These are phyloP conservation scores for Herpetotheres cachinnans DNA, from an alignment of 2,113 vertebrate species.

Conservation along the genomic window DNA sequence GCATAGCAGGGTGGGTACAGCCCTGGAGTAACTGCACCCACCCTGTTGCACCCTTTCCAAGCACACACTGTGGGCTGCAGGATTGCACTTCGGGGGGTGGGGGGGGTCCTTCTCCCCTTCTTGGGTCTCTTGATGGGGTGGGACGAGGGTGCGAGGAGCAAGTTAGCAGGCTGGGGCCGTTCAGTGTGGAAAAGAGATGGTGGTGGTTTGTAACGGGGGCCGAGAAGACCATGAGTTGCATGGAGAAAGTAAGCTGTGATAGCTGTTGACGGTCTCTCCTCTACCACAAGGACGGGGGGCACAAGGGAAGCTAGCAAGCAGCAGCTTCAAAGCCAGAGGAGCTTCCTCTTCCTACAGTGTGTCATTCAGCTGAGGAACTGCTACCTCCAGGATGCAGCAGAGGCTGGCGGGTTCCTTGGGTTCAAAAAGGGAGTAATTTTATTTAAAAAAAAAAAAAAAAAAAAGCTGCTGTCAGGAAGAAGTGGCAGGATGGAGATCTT, in stretches of 20 bases:
- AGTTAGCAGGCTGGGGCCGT: neutral
- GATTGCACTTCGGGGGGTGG: neutral
- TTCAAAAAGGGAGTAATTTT: neutral
- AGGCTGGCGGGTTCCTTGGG: neutral
- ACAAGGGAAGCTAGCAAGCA: neutral
- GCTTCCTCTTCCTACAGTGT: neutral
- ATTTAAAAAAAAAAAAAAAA: neutral
- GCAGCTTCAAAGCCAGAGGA: neutral
- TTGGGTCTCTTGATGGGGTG: neutral
- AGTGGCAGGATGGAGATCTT: neutral
- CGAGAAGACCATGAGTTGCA: neutral
- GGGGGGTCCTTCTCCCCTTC: neutral
- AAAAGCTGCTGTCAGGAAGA: neutral
- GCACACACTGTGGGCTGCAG: neutral
- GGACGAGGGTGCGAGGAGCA: neutral
- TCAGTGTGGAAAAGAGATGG: neutral
- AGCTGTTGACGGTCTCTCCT: neutral
- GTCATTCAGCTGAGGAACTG: neutral
- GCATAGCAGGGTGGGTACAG: conserved; percentile 25
- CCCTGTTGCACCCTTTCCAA: neutral
- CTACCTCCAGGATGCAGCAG: neutral
- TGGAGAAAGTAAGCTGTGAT: neutral
- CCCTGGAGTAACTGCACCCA: neutral
- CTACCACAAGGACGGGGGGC: neutral
- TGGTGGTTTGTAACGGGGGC: neutral